Evolutionary conservation across 2,113 vertebrate species (phyloP).

Genomic region (Nycticryphes semicollaris): DNA sequence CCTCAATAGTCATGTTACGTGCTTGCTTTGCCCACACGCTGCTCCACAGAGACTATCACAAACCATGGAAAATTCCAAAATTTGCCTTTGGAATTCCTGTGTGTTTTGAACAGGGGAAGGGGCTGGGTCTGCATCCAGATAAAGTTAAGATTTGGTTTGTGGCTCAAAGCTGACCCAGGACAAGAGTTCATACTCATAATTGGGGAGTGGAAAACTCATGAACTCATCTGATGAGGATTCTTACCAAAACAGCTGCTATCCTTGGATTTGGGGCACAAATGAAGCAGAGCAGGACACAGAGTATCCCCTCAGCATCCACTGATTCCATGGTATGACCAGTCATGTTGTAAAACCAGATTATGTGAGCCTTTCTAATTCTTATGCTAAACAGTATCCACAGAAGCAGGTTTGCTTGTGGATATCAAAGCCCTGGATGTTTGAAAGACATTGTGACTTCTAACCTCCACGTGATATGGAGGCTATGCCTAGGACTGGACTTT

Average conservation of each 20-base stretch:
- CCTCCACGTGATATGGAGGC: neutral
- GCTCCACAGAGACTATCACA: slow-evolving; percentile 23
- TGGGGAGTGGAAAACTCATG: neutral
- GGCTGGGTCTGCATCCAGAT: neutral
- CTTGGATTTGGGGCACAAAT: neutral
- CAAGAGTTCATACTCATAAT: neutral
- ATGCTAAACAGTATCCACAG: neutral
- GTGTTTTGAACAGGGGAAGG: neutral
- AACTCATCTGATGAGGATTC: neutral
- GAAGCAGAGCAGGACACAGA: neutral
- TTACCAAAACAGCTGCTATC: neutral
- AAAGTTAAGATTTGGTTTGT: slow-evolving; percentile 53
- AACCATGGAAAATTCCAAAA: slow-evolving; percentile 63
- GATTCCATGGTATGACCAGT: neutral
- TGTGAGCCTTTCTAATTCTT: neutral
- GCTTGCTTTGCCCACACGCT: neutral
- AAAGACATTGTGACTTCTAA: neutral
- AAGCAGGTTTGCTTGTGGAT: neutral
- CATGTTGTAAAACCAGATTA: neutral
- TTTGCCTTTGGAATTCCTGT: neutral
- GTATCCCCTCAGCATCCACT: neutral
- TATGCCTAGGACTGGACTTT: neutral
- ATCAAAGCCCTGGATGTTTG: neutral
- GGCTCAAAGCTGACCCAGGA: slow-evolving; percentile 22
- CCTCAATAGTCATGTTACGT: neutral